Conservation (phyloP, 2,113 vertebrate genomes). For the Arothron firmamentum region DNA sequence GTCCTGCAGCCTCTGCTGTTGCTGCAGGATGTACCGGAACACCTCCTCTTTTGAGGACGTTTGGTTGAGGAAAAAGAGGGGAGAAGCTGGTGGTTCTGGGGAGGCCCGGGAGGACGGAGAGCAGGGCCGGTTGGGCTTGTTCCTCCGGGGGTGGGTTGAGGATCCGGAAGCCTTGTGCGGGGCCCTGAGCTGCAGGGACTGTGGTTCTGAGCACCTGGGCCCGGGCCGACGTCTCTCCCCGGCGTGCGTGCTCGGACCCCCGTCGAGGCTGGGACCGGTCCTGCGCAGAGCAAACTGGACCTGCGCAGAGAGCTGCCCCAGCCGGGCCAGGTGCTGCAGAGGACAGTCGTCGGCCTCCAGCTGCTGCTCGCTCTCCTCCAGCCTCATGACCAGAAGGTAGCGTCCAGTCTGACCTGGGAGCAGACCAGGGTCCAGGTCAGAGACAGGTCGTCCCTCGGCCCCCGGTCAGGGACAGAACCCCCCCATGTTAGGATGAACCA, state of each 20-base stretch:
- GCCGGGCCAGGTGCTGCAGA: conserved; percentile 80
- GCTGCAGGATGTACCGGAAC: conserved; percentile 76
- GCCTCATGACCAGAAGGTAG: conserved; percentile 84
- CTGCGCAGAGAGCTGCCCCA: conserved; percentile 83
- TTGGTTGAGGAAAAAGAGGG: conserved; percentile 13
- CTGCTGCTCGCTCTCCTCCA: conserved; percentile 82
- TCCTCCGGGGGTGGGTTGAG: conserved; percentile 32
- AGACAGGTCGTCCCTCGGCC: neutral
- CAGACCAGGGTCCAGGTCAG: neutral
- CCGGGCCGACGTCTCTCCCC: neutral
- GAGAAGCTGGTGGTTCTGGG: conserved; percentile 34
- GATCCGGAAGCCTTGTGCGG: conserved; percentile 75
- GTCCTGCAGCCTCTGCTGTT: conserved; percentile 75
- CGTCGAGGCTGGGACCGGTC: conserved; percentile 79
- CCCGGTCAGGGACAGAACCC: too few species aligned
- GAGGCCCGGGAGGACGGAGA: conserved; percentile 36
- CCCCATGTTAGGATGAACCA: too few species aligned
- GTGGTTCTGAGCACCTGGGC: conserved; percentile 58
- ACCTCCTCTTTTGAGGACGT: conserved; percentile 74
- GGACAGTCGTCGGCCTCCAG: conserved; percentile 83
- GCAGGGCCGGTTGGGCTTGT: conserved; percentile 25
- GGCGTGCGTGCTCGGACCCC: conserved; percentile 55
- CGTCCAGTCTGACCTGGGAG: conserved; percentile 88
- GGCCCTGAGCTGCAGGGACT: conserved; percentile 59
- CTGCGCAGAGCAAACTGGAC: conserved; percentile 86